phyloP scores from a whole-genome alignment of 2,888 invertebrate genomes.

The Tethea ocularis region DNA sequence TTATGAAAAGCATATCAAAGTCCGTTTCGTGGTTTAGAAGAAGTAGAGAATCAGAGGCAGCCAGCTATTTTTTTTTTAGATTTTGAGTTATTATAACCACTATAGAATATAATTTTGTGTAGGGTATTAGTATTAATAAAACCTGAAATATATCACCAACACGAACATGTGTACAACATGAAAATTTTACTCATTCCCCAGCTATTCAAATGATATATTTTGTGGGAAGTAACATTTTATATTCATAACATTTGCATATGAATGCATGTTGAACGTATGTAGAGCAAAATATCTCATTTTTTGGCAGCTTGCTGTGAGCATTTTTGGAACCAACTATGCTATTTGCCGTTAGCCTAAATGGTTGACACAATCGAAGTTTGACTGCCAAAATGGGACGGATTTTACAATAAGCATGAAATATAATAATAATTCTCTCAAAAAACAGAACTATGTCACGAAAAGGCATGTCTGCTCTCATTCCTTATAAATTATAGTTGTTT shows the following conservation, averaged over 20 bases:
- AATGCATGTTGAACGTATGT: neutral
- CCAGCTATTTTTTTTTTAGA: too few species aligned
- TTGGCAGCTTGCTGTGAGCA: constrained; percentile 1
- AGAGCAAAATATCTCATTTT: neutral
- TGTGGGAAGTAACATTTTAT: neutral
- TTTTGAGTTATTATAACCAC: too few species aligned
- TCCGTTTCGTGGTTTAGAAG: too few species aligned
- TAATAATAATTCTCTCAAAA: neutral
- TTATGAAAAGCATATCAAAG: too few species aligned
- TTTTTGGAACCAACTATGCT: neutral
- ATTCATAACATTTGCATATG: constrained; percentile 6
- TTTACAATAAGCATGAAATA: neutral
- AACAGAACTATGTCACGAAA: neutral
- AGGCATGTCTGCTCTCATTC: neutral
- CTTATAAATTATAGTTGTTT: neutral
- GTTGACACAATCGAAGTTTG: neutral
- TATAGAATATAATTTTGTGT: neutral
- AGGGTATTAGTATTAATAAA: neutral
- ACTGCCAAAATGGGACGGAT: neutral
- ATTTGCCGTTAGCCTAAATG: neutral
- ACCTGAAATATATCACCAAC: neutral
- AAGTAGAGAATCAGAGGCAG: too few species aligned
- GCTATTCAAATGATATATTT: constrained; percentile 1
- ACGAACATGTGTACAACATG: constrained; percentile 1
- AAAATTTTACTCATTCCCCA: neutral